Conservation (phyloP, 2,888 invertebrate species). For the Chesias legatella region DNA sequence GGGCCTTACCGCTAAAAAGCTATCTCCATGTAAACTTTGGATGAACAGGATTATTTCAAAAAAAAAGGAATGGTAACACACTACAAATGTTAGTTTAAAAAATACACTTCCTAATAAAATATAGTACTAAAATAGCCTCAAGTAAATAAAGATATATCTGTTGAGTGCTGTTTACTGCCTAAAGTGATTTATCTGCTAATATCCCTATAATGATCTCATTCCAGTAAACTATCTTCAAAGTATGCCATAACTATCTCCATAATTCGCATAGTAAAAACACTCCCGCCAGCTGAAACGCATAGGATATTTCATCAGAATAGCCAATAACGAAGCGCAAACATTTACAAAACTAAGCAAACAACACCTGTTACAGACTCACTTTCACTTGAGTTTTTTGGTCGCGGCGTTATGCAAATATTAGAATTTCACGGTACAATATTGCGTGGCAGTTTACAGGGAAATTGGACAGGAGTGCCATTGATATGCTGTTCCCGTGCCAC, state of each 20-base stretch:
- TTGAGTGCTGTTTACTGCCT: no score
- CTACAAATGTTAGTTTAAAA: no score
- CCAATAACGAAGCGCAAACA: conserved; percentile 38
- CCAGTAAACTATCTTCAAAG: conserved; percentile 8
- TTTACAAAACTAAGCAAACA: conserved; percentile 52
- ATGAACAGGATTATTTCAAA: no score
- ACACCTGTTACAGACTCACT: conserved; percentile 64
- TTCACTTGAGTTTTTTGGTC: conserved; percentile 60
- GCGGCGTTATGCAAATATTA: conserved; percentile 62
- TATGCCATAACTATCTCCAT: conserved; percentile 16
- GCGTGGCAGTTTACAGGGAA: conserved; percentile 68
- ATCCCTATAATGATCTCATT: conserved; percentile 9
- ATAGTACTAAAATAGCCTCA: no score
- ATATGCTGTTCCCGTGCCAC: conserved; percentile 70
- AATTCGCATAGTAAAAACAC: conserved; percentile 19
- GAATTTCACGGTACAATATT: conserved; percentile 64
- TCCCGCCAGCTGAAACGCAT: conserved; percentile 18
- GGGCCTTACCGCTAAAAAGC: no score
- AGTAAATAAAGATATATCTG: no score
- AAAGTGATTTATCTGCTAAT: conserved; percentile 1
- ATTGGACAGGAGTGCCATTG: conserved; percentile 70
- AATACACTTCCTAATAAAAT: no score
- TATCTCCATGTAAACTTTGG: no score
- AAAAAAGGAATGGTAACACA: no score
- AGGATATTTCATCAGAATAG: conserved; percentile 34